Conservation (phyloP, 2,888 invertebrate genomes). For the Cheilosia pagana region DNA sequence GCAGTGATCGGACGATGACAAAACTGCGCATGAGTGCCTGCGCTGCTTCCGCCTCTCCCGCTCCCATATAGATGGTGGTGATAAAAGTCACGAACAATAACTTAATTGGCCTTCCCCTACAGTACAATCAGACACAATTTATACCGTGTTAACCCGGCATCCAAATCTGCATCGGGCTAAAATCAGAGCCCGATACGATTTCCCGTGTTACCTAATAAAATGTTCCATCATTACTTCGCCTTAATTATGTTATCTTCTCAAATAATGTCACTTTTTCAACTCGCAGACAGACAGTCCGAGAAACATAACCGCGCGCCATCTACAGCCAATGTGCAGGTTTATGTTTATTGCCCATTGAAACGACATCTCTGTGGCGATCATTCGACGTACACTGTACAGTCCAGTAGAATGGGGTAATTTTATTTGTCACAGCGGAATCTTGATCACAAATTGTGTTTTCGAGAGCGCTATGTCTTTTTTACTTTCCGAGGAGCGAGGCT, state of each 20-base stretch:
- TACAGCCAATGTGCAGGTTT: conserved; percentile 33
- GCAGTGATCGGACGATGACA: conserved; percentile 41
- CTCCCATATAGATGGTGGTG: conserved; percentile 26
- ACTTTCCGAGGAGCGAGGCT: conserved; percentile 19
- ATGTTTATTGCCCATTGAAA: conserved; percentile 72
- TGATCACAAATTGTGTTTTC: conserved; percentile 72
- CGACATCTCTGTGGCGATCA: conserved; percentile 57
- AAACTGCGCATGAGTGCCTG: conserved; percentile 36
- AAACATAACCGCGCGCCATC: conserved; percentile 53
- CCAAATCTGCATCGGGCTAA: conserved; percentile 53
- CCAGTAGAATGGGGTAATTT: conserved; percentile 70
- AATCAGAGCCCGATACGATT: conserved; percentile 6
- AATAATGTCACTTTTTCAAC: conserved; percentile 69
- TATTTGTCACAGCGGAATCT: conserved; percentile 73
- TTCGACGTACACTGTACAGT: conserved; percentile 14
- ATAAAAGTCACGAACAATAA: conserved; percentile 63
- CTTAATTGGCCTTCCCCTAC: conserved; percentile 56
- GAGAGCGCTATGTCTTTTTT: conserved; percentile 58
- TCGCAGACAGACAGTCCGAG: conserved; percentile 55
- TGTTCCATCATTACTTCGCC: conserved; percentile 61
- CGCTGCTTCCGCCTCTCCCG: neutral
- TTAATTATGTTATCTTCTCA: conserved; percentile 75
- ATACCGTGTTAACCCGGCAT: conserved; percentile 57
- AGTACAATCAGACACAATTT: conserved; percentile 38
- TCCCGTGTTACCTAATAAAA: conserved; percentile 54